Conservation (phyloP, 2,797 vertebrate genomes). For the Agapornis canus region DNA sequence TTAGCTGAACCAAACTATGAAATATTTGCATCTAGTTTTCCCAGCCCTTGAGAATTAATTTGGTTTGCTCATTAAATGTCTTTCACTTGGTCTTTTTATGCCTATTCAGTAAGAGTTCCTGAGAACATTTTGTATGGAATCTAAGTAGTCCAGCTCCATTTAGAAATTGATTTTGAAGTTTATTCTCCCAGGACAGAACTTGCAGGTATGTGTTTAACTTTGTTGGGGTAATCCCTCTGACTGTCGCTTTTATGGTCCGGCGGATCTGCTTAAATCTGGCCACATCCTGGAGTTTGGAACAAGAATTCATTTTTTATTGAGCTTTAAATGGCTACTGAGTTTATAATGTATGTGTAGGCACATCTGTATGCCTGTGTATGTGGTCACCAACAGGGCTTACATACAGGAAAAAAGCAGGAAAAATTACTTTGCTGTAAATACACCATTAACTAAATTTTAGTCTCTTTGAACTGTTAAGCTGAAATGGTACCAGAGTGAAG, state of each 20-base stretch:
- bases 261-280: background rate
- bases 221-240: background rate
- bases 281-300: constrained; percentile 4
- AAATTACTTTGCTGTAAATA: background rate
- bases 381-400: background rate
- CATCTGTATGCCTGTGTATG: background rate
- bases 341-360: background rate
- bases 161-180: background rate
- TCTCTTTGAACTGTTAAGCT: constrained; percentile 4
- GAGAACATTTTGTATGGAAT: background rate
- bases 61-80: background rate
- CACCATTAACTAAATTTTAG: background rate
- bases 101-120: background rate
- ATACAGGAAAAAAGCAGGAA: background rate
- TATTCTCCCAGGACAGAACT: background rate
- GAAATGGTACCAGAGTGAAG: constrained; percentile 1
- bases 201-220: background rate
- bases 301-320: background rate
- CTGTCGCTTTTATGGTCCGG: background rate
- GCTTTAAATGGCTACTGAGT: background rate
- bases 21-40: background rate
- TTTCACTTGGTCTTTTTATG: background rate
- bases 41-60: background rate
- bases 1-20: background rate
- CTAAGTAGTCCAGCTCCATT: background rate